Percentiles rank a stretch among this genome's conserved stretches.
Conservation (phyloP, 2,113 vertebrate genomes). For the Nettapus auritus region DNA sequence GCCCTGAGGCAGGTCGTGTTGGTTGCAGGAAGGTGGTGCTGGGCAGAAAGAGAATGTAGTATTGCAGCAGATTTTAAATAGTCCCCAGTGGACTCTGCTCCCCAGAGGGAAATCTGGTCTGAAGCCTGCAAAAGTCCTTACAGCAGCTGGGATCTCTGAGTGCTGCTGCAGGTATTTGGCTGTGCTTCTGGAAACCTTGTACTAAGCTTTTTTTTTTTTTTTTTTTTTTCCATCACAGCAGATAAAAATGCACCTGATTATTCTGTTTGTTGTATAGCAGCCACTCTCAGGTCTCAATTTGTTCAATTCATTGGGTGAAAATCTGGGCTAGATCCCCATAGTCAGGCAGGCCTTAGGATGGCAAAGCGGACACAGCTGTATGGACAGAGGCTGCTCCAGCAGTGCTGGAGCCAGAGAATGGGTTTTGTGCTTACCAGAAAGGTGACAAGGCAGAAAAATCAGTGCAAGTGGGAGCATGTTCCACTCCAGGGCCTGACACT, state of each 20-base stretch:
- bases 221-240: background rate
- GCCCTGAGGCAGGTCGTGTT: accelerated
- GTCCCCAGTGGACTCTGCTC: background rate
- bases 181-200: background rate
- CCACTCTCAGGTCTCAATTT: background rate
- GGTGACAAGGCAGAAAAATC: background rate
- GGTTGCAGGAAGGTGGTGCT: background rate
- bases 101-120: background rate
- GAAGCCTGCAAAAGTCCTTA: background rate
- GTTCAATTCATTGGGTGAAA: background rate
- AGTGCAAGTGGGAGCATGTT: too few species aligned
- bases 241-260: background rate
- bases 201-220: too few species aligned
- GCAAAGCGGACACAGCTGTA: background rate
- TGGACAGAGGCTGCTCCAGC: background rate
- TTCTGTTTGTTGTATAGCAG: background rate
- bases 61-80: background rate
- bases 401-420: background rate
- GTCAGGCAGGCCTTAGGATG: background rate
- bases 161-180: background rate
- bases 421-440: background rate
- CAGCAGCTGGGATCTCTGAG: background rate
- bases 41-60: background rate
- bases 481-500: background rate
- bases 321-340: background rate